phyloP scores from a whole-genome alignment of 2,113 vertebrate species.

The Cyprinus carpio region DNA sequence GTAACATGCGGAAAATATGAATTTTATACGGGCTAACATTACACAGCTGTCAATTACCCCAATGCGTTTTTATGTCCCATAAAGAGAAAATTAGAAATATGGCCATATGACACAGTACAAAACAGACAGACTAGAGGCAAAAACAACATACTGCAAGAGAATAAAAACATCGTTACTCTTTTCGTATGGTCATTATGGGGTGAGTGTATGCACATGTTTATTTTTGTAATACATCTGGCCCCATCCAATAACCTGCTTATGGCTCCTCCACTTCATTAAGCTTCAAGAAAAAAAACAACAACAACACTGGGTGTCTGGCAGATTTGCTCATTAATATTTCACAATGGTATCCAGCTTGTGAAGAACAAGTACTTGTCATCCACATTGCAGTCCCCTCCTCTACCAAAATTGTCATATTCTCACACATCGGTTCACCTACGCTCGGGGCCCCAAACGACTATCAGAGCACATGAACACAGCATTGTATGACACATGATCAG shows the following conservation, averaged over 20 bases:
- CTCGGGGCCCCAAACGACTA: constrained; percentile 1
- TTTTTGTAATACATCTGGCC: constrained; percentile 61
- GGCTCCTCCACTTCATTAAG: constrained; percentile 70
- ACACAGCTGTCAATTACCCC: constrained; percentile 43
- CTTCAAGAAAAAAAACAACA: constrained; percentile 36
- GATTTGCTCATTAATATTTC: constrained; percentile 69
- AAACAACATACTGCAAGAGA: constrained; percentile 42
- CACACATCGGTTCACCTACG: constrained; percentile 8
- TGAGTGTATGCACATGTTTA: constrained; percentile 50
- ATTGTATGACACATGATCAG: constrained; percentile 26
- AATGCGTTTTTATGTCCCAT: constrained; percentile 44
- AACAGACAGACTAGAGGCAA: constrained; percentile 29
- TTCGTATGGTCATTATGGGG: constrained; percentile 33
- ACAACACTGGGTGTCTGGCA: constrained; percentile 53
- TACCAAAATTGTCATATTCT: constrained; percentile 24
- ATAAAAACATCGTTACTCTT: constrained; percentile 39
- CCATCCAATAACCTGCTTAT: constrained; percentile 73
- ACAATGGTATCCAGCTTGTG: constrained; percentile 55
- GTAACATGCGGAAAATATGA: constrained; percentile 42
- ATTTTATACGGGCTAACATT: constrained; percentile 44
- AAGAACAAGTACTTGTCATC: constrained; percentile 50
- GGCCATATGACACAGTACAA: constrained; percentile 53
- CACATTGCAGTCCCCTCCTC: neutral
- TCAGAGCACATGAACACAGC: constrained; percentile 13
- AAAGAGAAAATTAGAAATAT: constrained; percentile 43